Evolutionary conservation across 2,888 invertebrate species (phyloP).

Genomic region (Lasioglossum marginatum): DNA sequence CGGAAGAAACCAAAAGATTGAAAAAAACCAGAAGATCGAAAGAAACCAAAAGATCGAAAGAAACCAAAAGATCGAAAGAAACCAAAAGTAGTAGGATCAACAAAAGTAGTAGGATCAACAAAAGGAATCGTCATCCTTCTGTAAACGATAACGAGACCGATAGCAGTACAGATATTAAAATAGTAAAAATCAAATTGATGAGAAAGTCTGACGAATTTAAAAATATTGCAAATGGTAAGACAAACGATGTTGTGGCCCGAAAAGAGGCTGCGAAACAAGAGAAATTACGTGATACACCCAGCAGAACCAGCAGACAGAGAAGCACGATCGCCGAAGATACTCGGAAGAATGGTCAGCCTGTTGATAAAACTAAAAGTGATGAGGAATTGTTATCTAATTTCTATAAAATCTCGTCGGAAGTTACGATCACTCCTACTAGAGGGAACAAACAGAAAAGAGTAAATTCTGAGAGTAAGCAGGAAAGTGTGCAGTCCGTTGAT

Average conservation of each 20-base stretch:
- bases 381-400: slow-evolving; percentile 1
- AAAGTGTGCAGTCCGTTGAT: background rate
- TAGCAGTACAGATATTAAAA: slow-evolving; percentile 5
- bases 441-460: background rate
- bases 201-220: slow-evolving; percentile 33
- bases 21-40: background rate
- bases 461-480: background rate
- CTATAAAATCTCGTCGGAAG: slow-evolving; percentile 13
- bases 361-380: background rate
- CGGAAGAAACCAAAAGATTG: background rate
- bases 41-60: background rate
- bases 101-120: slow-evolving; percentile 20
- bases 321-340: background rate
- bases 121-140: slow-evolving; percentile 10
- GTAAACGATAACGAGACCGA: slow-evolving; percentile 15
- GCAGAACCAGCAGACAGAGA: slow-evolving; percentile 11
- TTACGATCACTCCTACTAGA: background rate
- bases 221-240: background rate
- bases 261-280: background rate
- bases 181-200: slow-evolving; percentile 21
- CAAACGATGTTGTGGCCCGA: background rate
- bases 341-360: background rate
- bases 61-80: background rate
- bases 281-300: slow-evolving; percentile 12
- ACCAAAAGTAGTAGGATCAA: too few species aligned